Evolutionary conservation across 2,888 invertebrate species (phyloP).

Genomic region (Philereme vetulata): DNA sequence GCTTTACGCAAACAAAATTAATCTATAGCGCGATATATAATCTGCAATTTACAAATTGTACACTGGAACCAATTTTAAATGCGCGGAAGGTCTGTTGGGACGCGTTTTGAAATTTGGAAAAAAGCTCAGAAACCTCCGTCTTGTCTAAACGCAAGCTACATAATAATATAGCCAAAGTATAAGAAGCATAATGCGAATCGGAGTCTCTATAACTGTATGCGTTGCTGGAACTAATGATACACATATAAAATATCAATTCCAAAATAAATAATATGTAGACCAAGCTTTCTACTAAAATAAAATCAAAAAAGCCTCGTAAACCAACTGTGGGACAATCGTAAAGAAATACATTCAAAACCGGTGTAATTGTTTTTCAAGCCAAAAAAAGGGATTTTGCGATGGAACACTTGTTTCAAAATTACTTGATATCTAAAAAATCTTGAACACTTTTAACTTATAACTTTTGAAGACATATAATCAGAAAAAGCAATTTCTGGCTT

Average conservation of each 20-base stretch:
- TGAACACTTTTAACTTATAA: neutral
- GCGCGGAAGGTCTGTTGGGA: conserved; percentile 77
- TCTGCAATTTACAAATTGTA: conserved; percentile 50
- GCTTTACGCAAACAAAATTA: conserved; percentile 64
- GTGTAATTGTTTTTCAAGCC: conserved; percentile 31
- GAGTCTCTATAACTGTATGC: conserved; percentile 66
- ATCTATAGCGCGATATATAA: conserved; percentile 55
- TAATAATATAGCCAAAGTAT: conserved; percentile 61
- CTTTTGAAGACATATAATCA: neutral
- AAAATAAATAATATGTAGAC: conserved; percentile 59
- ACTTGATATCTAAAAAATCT: conserved; percentile 17
- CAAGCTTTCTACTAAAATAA: conserved; percentile 73
- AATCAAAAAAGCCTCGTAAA: conserved; percentile 65
- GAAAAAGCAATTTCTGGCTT: neutral
- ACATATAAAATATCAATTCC: conserved; percentile 67
- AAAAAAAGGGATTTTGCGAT: conserved; percentile 19
- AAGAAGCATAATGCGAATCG: conserved; percentile 65
- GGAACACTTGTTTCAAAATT: conserved; percentile 20
- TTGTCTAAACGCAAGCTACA: conserved; percentile 63
- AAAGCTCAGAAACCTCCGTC: conserved; percentile 60
- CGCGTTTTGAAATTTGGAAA: conserved; percentile 63
- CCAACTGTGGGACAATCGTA: conserved; percentile 51
- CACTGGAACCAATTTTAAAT: conserved; percentile 67
- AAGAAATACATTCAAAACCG: conserved; percentile 39
- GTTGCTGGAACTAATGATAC: conserved; percentile 73